Percentiles rank a stretch among this genome's conserved stretches.
Evolutionary conservation across 2,113 vertebrate species (phyloP).

Genomic region (Microcebus griseorufus): DNA sequence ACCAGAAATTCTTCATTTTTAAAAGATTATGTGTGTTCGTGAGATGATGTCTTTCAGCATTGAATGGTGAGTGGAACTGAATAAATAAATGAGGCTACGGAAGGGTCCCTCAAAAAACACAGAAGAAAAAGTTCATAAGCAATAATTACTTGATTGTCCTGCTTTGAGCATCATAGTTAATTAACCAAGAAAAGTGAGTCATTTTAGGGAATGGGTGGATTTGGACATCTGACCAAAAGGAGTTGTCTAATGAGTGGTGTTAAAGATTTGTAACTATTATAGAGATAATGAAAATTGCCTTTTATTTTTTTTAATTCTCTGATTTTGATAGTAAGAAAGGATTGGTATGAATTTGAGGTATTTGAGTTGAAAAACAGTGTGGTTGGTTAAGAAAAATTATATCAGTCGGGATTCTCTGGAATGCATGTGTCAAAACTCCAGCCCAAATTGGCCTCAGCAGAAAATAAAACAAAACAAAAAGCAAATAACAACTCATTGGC

Average conservation of each 20-base stretch:
- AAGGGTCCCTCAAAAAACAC: not conserved
- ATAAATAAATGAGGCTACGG: not conserved
- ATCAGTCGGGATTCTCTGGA: not conserved
- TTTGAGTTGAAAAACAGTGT: not conserved
- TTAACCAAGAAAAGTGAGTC: constrained; percentile 62
- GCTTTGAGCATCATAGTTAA: constrained; percentile 57
- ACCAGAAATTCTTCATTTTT: not conserved
- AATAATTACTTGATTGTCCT: not conserved
- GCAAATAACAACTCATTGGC: not conserved
- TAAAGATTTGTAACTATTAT: constrained; percentile 55
- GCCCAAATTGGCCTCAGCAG: not conserved
- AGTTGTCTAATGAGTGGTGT: constrained; percentile 46
- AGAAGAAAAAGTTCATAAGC: not conserved
- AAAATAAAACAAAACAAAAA: not conserved
- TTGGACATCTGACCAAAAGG: constrained; percentile 54
- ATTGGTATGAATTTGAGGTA: not conserved
- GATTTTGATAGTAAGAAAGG: constrained; percentile 32
- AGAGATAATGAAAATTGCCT: not conserved
- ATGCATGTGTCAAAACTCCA: not conserved
- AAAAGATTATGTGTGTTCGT: not conserved
- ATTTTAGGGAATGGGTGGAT: constrained; percentile 60
- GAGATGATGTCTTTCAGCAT: not conserved
- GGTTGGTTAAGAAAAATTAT: not conserved
- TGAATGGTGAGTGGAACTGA: not conserved
- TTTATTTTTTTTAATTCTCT: constrained; percentile 58